Conservation (phyloP, 2,888 invertebrate genomes). For the Nineta flava region DNA sequence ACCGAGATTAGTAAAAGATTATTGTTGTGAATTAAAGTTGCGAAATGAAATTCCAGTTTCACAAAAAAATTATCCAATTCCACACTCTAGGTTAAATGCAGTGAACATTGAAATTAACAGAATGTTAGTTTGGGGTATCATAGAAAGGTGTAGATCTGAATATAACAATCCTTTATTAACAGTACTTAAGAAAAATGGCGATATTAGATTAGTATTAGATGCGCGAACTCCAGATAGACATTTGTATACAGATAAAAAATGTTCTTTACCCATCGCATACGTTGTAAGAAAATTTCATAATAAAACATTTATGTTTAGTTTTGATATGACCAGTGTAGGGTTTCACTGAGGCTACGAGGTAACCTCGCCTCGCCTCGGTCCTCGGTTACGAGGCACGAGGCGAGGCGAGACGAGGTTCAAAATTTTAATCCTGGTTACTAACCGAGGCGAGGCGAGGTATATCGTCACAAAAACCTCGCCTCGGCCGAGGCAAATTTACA, state of each 20-base stretch:
- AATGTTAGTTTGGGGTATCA: conserved; percentile 5
- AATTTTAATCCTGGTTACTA: no score
- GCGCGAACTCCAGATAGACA: conserved; percentile 3
- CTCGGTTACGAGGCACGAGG: no score
- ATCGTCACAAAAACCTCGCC: no score
- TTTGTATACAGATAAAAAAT: no score
- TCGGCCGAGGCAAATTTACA: no score
- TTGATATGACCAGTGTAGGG: conserved; percentile 8
- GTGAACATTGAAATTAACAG: not conserved
- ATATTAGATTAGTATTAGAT: conserved; percentile 4
- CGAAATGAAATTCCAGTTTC: not conserved
- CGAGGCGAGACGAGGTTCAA: no score
- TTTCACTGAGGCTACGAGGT: no score
- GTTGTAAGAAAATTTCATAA: not conserved
- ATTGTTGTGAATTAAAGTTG: not conserved
- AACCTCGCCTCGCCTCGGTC: no score
- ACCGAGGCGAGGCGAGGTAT: no score
- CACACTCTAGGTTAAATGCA: not conserved
- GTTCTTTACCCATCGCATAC: no score
- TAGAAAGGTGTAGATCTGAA: not conserved
- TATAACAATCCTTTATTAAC: conserved; percentile 5
- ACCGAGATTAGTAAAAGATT: not conserved
- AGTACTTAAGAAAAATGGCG: conserved; percentile 5
- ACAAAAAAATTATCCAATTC: not conserved
- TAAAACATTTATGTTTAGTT: not conserved